Evolutionary conservation across 2,113 vertebrate genomes (phyloP).

Genomic region (Gnathonemus echidnorhynchus): DNA sequence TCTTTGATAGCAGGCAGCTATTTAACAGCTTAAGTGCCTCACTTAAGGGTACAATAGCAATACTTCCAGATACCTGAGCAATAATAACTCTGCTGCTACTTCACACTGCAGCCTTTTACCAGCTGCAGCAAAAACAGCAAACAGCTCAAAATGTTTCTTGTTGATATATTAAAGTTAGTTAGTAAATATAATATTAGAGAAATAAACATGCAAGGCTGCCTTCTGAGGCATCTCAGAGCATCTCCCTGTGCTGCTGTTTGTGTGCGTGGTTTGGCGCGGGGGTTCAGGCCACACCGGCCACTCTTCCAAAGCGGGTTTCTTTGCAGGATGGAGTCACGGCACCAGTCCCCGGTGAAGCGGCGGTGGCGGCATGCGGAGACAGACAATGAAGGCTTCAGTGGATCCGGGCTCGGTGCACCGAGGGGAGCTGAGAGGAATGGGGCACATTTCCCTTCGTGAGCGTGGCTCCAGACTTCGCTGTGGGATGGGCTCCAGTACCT

Average conservation of each 20-base stretch:
- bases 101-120: not conserved
- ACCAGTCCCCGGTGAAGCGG: not conserved
- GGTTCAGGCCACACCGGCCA: not conserved
- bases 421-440: constrained; percentile 46
- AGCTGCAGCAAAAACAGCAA: not conserved
- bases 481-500: constrained; percentile 24
- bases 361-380: not conserved
- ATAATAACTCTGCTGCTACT: not conserved
- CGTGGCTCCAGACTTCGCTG: constrained; percentile 35
- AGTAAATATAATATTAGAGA: not conserved
- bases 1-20: not conserved
- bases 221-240: not conserved
- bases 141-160: not conserved
- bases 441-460: constrained; percentile 44
- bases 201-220: not conserved
- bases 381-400: not conserved
- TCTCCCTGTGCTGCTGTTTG: not conserved
- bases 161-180: not conserved
- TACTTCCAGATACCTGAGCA: not conserved
- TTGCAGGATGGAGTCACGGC: constrained; percentile 5
- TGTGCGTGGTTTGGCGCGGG: not conserved
- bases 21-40: not conserved
- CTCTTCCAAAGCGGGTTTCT: constrained; percentile 4
- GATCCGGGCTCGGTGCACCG: constrained; percentile 15
- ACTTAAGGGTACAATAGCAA: not conserved